phyloP scores from a whole-genome alignment of 2,888 invertebrate species.

The Drosophila koepferae region DNA sequence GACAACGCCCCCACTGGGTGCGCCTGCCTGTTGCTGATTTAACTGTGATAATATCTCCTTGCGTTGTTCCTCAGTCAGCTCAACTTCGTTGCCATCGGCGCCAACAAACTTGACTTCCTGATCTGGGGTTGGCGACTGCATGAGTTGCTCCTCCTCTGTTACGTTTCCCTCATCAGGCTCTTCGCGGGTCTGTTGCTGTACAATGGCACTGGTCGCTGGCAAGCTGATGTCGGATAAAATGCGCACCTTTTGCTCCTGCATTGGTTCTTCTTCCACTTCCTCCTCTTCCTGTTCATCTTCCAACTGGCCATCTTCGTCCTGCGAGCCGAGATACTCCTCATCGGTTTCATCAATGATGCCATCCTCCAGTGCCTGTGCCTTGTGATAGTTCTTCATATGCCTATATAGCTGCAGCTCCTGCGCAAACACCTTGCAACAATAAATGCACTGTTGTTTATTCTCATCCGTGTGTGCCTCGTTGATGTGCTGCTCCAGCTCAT shows the following conservation, averaged over 20 bases:
- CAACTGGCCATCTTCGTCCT: slow-evolving; percentile 72
- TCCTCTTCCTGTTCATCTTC: slow-evolving; percentile 73
- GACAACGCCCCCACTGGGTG: slow-evolving; percentile 83
- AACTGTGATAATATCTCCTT: slow-evolving; percentile 85
- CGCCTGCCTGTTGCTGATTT: slow-evolving; percentile 83
- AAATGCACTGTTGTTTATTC: slow-evolving; percentile 88
- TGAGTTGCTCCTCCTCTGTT: slow-evolving; percentile 82
- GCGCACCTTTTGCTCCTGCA: slow-evolving; percentile 86
- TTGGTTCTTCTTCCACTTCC: slow-evolving; percentile 81
- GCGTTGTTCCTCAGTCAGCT: slow-evolving; percentile 84
- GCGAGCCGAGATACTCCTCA: slow-evolving; percentile 84
- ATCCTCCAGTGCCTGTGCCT: slow-evolving; percentile 88
- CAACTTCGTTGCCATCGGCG: slow-evolving; percentile 85
- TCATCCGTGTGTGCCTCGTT: slow-evolving; percentile 85
- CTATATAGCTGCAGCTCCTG: slow-evolving; percentile 89
- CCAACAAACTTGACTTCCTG: slow-evolving; percentile 85
- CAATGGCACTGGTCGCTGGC: slow-evolving; percentile 71
- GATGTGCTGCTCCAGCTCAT: slow-evolving; percentile 90
- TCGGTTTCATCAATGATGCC: slow-evolving; percentile 88
- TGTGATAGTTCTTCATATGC: slow-evolving; percentile 89
- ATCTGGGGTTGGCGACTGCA: slow-evolving; percentile 81
- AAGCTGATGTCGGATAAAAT: slow-evolving; percentile 85
- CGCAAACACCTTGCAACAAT: slow-evolving; percentile 91
- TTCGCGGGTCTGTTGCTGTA: slow-evolving; percentile 76
- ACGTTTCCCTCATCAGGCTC: slow-evolving; percentile 85